A percentile compares a stretch with the other conserved stretches of the same genome.
phyloP scores from a whole-genome alignment of 1,140 invertebrate genomes.

The Drosophila malerkotliana region DNA sequence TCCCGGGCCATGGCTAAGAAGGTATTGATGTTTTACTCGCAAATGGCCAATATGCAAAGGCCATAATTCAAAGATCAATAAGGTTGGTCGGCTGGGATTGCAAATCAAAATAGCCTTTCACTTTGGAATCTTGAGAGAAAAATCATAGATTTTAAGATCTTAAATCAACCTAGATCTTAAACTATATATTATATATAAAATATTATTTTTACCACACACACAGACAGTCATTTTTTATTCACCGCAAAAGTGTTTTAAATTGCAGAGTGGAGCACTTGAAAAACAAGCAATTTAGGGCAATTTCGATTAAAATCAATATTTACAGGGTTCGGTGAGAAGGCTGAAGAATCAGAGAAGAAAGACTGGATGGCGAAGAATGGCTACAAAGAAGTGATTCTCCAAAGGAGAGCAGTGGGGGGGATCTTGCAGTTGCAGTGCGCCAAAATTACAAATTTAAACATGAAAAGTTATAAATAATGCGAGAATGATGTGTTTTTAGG shows the following conservation, averaged over 20 bases:
- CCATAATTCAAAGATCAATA: constrained; percentile 1
- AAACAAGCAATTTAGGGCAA: constrained; percentile 76
- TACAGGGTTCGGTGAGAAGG: constrained; percentile 50
- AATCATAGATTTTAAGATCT: background rate
- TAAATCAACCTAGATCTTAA: constrained; percentile 1
- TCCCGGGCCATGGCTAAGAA: background rate
- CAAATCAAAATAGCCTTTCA: background rate
- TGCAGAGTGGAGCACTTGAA: constrained; percentile 45
- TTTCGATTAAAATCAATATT: constrained; percentile 82
- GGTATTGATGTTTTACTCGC: constrained; percentile 69
- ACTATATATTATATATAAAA: background rate
- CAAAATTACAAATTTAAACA: constrained; percentile 81
- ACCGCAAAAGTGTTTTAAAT: constrained; percentile 78
- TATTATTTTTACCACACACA: constrained; percentile 16
- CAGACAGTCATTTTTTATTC: constrained; percentile 19
- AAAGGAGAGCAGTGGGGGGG: background rate
- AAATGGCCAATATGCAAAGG: constrained; percentile 25
- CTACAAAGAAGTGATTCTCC: background rate
- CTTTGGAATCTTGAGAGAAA: background rate
- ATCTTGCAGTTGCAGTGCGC: constrained; percentile 42
- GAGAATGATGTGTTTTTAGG: constrained; percentile 46
- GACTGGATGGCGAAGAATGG: constrained; percentile 13
- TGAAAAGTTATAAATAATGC: constrained; percentile 81
- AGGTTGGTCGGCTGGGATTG: background rate
- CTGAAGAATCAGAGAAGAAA: background rate